Conservation (phyloP, 1,140 invertebrate genomes). For the Coptotermes formosanus region DNA sequence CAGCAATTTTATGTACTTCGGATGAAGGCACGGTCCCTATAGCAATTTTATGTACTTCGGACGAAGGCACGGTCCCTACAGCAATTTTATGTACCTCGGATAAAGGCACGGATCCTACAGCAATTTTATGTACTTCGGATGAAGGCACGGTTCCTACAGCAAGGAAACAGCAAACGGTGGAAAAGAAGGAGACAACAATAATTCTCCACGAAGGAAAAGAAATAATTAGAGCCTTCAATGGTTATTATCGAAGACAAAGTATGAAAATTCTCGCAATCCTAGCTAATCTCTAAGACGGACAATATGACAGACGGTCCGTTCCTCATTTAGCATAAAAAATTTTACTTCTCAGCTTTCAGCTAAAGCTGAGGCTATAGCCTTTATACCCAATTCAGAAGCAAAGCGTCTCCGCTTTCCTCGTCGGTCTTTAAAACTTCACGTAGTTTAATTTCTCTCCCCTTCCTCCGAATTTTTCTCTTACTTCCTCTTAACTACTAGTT, state of each 20-base stretch:
- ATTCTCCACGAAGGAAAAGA: not conserved
- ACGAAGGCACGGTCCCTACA: not conserved
- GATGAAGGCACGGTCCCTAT: no score
- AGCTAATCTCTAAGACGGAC: not conserved
- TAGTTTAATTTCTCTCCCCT: not conserved
- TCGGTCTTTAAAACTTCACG: not conserved
- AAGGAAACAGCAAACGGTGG: not conserved
- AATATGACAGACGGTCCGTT: not conserved
- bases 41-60: no score
- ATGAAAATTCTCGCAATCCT: not conserved
- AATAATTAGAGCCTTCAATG: conserved; percentile 2
- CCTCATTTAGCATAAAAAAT: not conserved
- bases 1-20: no score
- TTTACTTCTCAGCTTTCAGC: conserved; percentile 11
- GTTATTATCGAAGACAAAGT: conserved; percentile 2
- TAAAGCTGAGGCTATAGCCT: not conserved
- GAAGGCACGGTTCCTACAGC: not conserved
- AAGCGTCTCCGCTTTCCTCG: not conserved
- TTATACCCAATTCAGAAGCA: not conserved
- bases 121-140: not conserved
- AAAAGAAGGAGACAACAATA: not conserved
- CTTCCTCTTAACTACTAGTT: not conserved
- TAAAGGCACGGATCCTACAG: not conserved
- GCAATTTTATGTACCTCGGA: not conserved
- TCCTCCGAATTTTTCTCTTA: not conserved